Percentiles rank a stretch among this genome's conserved stretches.
phyloP scores from a whole-genome alignment of 2,888 invertebrate genomes.

The Nomada hirtipes region DNA sequence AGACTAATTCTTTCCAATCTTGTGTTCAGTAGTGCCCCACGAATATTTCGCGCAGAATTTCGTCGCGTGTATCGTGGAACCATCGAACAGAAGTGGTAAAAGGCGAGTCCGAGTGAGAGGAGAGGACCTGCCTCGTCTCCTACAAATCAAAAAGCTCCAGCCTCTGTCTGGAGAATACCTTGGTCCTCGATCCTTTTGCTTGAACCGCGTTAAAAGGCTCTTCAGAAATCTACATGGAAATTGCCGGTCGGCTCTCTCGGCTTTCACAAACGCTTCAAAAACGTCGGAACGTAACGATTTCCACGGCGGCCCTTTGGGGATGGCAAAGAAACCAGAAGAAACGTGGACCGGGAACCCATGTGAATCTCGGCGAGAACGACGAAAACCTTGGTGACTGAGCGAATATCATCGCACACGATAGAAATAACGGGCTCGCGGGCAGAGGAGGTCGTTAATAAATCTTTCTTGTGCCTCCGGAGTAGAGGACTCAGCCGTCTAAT shows the following conservation, averaged over 20 bases:
- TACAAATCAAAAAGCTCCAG: constrained; percentile 39
- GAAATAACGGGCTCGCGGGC: constrained; percentile 49
- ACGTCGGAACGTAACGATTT: constrained; percentile 67
- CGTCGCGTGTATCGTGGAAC: background rate
- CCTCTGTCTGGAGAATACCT: constrained; percentile 28
- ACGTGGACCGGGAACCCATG: constrained; percentile 23
- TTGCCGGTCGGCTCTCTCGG: constrained; percentile 59
- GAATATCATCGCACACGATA: constrained; percentile 52
- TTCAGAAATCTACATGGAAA: constrained; percentile 72
- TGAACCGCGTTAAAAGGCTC: constrained; percentile 57
- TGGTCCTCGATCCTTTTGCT: constrained; percentile 43
- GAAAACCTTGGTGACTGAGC: constrained; percentile 34
- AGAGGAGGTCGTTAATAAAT: constrained; percentile 77
- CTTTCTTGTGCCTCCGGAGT: constrained; percentile 74
- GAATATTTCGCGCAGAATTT: background rate
- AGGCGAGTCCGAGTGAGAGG: background rate
- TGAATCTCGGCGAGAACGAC: constrained; percentile 21
- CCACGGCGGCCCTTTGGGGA: constrained; percentile 44
- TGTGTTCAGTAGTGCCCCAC: background rate
- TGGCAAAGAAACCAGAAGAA: constrained; percentile 34
- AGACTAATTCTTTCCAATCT: too few species aligned
- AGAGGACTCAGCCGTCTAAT: constrained; percentile 77
- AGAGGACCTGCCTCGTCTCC: background rate
- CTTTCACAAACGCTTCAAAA: constrained; percentile 63
- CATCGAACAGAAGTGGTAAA: background rate